Percentiles rank a stretch among this genome's conserved stretches.
phyloP scores from a whole-genome alignment of 2,888 invertebrate species.

The Pelosia muscerda region DNA sequence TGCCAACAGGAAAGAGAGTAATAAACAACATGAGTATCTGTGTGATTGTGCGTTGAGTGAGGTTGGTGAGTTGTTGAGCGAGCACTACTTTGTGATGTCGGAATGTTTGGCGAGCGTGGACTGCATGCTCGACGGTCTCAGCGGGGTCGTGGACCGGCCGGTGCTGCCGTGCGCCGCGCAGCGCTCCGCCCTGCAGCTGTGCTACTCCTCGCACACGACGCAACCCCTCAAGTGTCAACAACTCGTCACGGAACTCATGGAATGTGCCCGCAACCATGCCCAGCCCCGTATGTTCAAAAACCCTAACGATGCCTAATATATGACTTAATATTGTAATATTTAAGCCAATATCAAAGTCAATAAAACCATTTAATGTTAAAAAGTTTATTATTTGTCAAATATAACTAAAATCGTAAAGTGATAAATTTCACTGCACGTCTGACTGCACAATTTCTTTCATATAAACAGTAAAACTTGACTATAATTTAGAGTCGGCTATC shows the following conservation, averaged over 20 bases:
- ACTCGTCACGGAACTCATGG: constrained; percentile 43
- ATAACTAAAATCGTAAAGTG: constrained; percentile 53
- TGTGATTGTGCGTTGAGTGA: constrained; percentile 32
- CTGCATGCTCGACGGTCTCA: constrained; percentile 25
- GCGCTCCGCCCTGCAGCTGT: constrained; percentile 39
- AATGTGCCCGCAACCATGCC: constrained; percentile 50
- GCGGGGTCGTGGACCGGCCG: not conserved
- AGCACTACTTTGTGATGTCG: constrained; percentile 45
- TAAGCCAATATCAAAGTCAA: constrained; percentile 25
- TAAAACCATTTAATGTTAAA: constrained; percentile 52
- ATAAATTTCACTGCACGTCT: constrained; percentile 47
- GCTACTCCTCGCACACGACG: constrained; percentile 40
- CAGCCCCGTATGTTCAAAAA: constrained; percentile 17
- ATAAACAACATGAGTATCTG: constrained; percentile 17
- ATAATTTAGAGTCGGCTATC: constrained; percentile 67
- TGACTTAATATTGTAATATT: constrained; percentile 23
- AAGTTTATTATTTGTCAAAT: constrained; percentile 58
- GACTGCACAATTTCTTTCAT: constrained; percentile 36
- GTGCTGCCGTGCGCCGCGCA: constrained; percentile 39
- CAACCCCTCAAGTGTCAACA: constrained; percentile 50
- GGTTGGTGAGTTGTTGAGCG: constrained; percentile 34
- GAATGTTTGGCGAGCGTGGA: constrained; percentile 33
- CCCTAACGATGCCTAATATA: constrained; percentile 4
- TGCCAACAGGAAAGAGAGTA: constrained; percentile 18
- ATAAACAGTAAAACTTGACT: constrained; percentile 27